These are phyloP conservation scores for Urechis unicinctus DNA, from an alignment of 2,888 invertebrate species.

Conservation along the genomic window DNA sequence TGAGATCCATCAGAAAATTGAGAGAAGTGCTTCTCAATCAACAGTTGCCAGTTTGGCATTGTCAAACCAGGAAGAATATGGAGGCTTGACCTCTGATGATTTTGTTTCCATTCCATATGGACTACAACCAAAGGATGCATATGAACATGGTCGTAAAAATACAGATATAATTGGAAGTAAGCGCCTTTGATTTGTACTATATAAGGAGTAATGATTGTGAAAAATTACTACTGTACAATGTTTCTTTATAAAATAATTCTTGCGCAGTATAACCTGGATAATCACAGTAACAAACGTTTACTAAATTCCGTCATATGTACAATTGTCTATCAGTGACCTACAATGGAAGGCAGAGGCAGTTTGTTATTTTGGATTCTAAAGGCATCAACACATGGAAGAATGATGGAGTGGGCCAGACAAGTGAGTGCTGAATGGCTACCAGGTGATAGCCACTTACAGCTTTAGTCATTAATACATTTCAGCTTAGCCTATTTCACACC, in stretches of 20 bases:
- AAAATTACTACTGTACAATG: neutral
- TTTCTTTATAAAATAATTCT: slow-evolving; percentile 1
- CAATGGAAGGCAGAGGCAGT: slow-evolving; percentile 41
- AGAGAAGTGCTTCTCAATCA: too few relatives aligned
- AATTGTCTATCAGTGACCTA: slow-evolving; percentile 32
- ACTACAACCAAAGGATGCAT: slow-evolving; percentile 33
- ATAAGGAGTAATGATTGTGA: neutral
- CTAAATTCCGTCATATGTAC: too few relatives aligned
- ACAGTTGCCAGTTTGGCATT: too few relatives aligned
- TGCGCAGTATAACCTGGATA: neutral
- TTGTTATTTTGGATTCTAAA: slow-evolving; percentile 44
- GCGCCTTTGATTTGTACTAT: slow-evolving; percentile 1
- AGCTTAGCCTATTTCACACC: too few relatives aligned
- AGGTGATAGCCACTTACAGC: too few relatives aligned
- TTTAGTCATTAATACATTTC: too few relatives aligned
- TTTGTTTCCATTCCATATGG: slow-evolving; percentile 35
- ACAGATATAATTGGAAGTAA: slow-evolving; percentile 45
- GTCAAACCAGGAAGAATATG: too few relatives aligned
- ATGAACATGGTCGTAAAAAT: slow-evolving; percentile 37
- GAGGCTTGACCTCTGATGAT: slow-evolving; percentile 32
- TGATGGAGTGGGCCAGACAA: slow-evolving; percentile 14
- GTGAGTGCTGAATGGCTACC: slow-evolving; percentile 27
- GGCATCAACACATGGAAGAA: slow-evolving; percentile 45
- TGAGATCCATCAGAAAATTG: too few relatives aligned
- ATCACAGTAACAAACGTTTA: too few relatives aligned